phyloP scores from a whole-genome alignment of 2,888 invertebrate genomes.

The Zaprionus obscuricornis region DNA sequence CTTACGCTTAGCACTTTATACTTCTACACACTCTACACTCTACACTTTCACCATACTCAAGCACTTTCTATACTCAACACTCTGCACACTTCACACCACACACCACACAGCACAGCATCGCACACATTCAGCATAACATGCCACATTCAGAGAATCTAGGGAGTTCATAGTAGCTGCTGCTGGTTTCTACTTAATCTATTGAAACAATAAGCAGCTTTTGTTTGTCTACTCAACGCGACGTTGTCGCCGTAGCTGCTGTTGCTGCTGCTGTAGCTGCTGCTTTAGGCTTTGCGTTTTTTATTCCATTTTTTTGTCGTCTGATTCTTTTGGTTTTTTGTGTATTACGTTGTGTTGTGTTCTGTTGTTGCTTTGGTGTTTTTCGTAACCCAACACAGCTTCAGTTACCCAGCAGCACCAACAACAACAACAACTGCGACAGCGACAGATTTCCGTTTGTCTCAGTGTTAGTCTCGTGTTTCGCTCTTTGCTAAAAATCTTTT shows the following conservation, averaged over 20 bases:
- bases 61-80: conserved; percentile 24
- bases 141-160: too few relatives aligned
- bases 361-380: too few relatives aligned
- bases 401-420: conserved; percentile 30
- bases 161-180: conserved; percentile 26
- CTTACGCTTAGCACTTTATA: conserved; percentile 43
- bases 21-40: conserved; percentile 5
- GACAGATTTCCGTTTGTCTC: conserved; percentile 41
- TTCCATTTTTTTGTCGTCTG: conserved; percentile 7
- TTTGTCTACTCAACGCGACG: conserved; percentile 57
- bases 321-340: too few relatives aligned
- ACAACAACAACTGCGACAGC: conserved; percentile 17
- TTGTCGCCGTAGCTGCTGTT: conserved; percentile 27
- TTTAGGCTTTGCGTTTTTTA: conserved; percentile 24
- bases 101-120: neutral
- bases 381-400: conserved; percentile 35
- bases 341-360: conserved; percentile 10
- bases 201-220: conserved; percentile 79
- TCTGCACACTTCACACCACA: conserved; percentile 5
- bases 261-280: conserved; percentile 26
- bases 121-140: conserved; percentile 2
- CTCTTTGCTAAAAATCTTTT: conserved; percentile 3
- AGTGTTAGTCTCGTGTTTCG: conserved; percentile 27
- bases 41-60: too few relatives aligned
- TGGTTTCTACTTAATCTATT: conserved; percentile 71